Evolutionary conservation across 2,888 invertebrate species (phyloP).

Genomic region (Elysia crispata): DNA sequence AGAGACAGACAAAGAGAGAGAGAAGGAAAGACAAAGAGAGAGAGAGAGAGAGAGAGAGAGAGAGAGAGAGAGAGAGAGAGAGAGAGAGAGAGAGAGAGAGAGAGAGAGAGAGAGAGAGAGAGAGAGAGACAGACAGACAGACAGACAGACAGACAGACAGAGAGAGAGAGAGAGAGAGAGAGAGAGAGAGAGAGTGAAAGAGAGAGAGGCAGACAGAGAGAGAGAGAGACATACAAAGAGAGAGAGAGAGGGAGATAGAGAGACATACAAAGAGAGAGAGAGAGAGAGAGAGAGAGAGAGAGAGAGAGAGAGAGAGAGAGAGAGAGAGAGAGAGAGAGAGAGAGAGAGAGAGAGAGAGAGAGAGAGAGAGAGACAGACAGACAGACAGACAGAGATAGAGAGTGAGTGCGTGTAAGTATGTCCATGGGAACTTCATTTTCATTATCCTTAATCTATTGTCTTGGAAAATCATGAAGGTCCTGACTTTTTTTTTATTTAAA

Average conservation of each 20-base stretch:
- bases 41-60: not conserved
- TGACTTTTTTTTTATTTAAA: too few relatives aligned
- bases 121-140: conserved; percentile 37
- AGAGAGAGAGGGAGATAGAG: too few relatives aligned
- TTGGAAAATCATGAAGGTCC: too few relatives aligned
- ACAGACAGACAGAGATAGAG: not conserved
- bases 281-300: not conserved
- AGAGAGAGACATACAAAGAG: too few relatives aligned
- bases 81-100: conserved; percentile 26
- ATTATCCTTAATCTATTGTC: too few relatives aligned
- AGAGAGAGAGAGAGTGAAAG: too few relatives aligned
- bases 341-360: not conserved
- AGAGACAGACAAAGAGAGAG: too few relatives aligned
- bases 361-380: conserved; percentile 1
- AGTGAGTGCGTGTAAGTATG: not conserved
- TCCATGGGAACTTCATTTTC: not conserved
- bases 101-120: conserved; percentile 35
- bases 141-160: conserved; percentile 16
- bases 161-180: conserved; percentile 21
- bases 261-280: conserved; percentile 18
- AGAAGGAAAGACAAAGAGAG: too few relatives aligned
- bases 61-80: not conserved
- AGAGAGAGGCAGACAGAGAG: too few relatives aligned
- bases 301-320: conserved; percentile 5
- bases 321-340: not conserved